phyloP scores from a whole-genome alignment of 2,888 invertebrate species.

The Sminthurinus aureus region DNA sequence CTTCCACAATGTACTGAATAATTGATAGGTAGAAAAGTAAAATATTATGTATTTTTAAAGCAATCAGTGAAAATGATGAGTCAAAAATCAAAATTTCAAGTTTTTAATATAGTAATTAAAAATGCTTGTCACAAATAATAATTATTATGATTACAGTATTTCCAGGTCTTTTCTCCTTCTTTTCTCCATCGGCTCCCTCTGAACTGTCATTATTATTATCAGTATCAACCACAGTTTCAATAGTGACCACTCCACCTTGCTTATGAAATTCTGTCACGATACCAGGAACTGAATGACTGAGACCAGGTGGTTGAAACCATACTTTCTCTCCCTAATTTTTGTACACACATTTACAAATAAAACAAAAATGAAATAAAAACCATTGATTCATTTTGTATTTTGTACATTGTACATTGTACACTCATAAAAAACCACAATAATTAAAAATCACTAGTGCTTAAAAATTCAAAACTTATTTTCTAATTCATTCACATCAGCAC shows the following conservation, averaged over 20 bases:
- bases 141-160: slow-evolving; percentile 19
- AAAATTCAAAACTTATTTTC: too few relatives aligned
- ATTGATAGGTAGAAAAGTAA: background rate
- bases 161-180: background rate
- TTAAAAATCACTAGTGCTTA: background rate
- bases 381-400: too few relatives aligned
- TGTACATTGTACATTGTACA: too few relatives aligned
- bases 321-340: slow-evolving; percentile 78
- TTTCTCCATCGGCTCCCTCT: slow-evolving; percentile 27
- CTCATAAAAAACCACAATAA: background rate
- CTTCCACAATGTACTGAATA: slow-evolving; percentile 43
- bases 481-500: background rate
- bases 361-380: background rate
- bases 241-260: slow-evolving; percentile 87
- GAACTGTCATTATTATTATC: background rate
- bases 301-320: slow-evolving; percentile 88
- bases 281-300: slow-evolving; percentile 71
- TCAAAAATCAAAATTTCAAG: background rate
- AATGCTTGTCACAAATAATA: background rate
- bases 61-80: background rate
- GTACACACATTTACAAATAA: background rate
- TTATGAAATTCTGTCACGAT: slow-evolving; percentile 89
- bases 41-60: too few relatives aligned
- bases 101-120: background rate
- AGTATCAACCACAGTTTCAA: slow-evolving; percentile 70